Evolutionary conservation across 2,113 vertebrate genomes (phyloP), one percentile per base, ranked within the genome.

Genomic region (Chaenocephalus aceratus): DNA sequence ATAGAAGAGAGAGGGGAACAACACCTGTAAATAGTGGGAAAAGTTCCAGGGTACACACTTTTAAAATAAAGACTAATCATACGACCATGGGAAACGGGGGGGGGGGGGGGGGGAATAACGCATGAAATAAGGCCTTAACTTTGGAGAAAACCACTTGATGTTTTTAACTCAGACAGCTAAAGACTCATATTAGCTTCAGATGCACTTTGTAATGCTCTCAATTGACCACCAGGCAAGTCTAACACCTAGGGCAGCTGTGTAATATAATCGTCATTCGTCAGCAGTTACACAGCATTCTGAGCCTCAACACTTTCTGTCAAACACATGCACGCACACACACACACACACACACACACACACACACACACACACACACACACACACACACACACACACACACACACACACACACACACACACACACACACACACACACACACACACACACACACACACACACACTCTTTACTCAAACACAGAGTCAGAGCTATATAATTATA

Each of bases 401-500:
- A 21, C 21, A 21, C 21, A 21, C 21, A 21, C 45, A 70, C 59
- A 75, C 52, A 72, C 44, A 66, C 65, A 82, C 56, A 60, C 78
- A 30, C 56, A 69, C 52, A 44, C 41, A 58, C 53, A 45, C 51
- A 48, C 63, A 61, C 61, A 56, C 49, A 15, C 30, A 46, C 36
- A 73, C 66, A 18, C 45, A 70, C 59, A 75, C 52, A 72, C 44
- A 62, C 65, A 82, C 56, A 60, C 71, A 30, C 56, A 63, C 52
- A 44, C 41, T 30, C 30, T 30, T 30, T 30, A 58, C 53, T 30
- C 51, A 48, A 56, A 61, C 61, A 61, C 52, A 66, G 75, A 74
- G 21, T 56, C 61, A 62, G 44, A 64, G 57, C 86, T 52, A 58
- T 75, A 88, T 83, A 83, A 88, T 86, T 88, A 86, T 62, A 79